Evolutionary conservation across 1,140 invertebrate genomes (phyloP), one percentile per base, ranked within the genome.

Genomic region (Drosophila kohkoa): DNA sequence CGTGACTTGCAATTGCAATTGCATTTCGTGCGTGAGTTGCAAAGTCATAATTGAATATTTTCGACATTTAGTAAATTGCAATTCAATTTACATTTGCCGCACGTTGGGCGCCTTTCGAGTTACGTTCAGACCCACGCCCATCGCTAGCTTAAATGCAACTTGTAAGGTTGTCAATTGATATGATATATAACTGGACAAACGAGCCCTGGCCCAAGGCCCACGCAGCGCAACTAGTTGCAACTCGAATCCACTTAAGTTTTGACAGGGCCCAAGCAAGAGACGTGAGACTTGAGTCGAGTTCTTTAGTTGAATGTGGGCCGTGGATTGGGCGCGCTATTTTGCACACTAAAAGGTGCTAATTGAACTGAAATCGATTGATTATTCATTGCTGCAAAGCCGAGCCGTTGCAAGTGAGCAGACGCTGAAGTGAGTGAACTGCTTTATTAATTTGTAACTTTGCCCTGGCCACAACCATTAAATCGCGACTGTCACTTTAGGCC

Each of bases 401-500:
- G 58, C 45, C 38, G 60, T 48, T 51, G 68, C 46, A 43, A 43
- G 55, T 43, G 55, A 43, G 13, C 55, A 58, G 35, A 30, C 55
- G 10, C 41, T 35, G 52, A 43, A 55, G 52, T 55, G 49, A 52
- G 25, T 28, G 55, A 58, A 58, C 8, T 52, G 62, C 69, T 75
- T 71, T 67, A 73, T 85, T 83, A 83, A 85, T 82, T 79, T 82
- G 77, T 85, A 82, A 82, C 70, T 81, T 65, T 78, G 77, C 73
- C 73, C 88, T 83, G 77, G 66, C 80, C 76, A 54, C 79, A 75
- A 83, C 88, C 88, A 91, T 91, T 91, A 91, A 91, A 91, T 91
- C 88, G 88, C 88, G 88, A 91, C 88, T 91, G 88, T 91, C 88
- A 91, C 88, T 91, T 91, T 91, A 91, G 83, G 90, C 80, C 88